phyloP scores from a whole-genome alignment of 2,888 invertebrate species.

The Dendrolimus houi region DNA sequence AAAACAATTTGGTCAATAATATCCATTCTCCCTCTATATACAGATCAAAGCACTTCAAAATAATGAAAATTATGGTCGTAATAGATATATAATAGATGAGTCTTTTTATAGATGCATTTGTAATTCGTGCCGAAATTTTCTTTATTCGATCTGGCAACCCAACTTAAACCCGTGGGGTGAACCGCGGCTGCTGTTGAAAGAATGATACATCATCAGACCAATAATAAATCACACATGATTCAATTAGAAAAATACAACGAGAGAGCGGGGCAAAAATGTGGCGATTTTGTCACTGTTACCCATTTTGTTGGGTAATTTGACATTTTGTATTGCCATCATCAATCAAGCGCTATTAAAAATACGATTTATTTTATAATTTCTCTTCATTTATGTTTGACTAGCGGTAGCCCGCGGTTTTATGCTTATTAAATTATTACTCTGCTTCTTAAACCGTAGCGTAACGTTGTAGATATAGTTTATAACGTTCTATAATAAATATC shows the following conservation, averaged over 20 bases:
- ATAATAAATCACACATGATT: constrained; percentile 76
- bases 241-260: constrained; percentile 72
- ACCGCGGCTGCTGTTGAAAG: constrained; percentile 71
- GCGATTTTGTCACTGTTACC: constrained; percentile 48
- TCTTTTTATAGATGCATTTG: too few species aligned
- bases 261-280: constrained; percentile 41
- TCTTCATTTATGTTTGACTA: constrained; percentile 12
- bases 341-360: constrained; percentile 57
- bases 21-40: too few species aligned
- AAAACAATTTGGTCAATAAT: too few species aligned
- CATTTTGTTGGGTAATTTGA: constrained; percentile 61
- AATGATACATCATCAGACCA: constrained; percentile 76
- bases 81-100: too few species aligned
- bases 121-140: too few species aligned
- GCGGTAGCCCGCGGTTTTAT: too few species aligned
- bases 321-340: constrained; percentile 63
- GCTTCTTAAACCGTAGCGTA: neutral
- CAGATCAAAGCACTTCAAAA: too few species aligned
- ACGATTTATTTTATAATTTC: constrained; percentile 16
- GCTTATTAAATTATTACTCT: constrained; percentile 6
- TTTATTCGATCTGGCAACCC: neutral
- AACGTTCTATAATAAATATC: too few species aligned
- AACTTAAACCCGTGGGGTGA: constrained; percentile 55
- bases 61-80: too few species aligned
- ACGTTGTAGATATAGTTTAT: neutral